These are phyloP conservation scores for Theristicus caerulescens DNA, from an alignment of 2,113 vertebrate genomes.

Conservation along the genomic window DNA sequence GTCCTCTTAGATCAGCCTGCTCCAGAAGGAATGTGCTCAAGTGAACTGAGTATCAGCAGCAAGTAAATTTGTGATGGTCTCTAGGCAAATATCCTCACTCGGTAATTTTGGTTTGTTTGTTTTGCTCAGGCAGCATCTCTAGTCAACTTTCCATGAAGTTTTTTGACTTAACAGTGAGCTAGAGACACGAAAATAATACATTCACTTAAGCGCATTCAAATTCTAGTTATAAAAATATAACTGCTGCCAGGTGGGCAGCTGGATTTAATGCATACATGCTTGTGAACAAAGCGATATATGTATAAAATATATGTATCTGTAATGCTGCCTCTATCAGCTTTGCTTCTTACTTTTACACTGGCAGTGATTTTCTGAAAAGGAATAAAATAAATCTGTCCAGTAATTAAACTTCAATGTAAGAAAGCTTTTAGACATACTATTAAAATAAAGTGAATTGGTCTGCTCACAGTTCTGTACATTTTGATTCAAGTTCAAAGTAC, in stretches of 20 bases:
- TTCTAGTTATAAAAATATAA: slow-evolving; percentile 2
- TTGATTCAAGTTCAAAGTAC: neutral
- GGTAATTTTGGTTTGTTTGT: neutral
- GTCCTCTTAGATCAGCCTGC: neutral
- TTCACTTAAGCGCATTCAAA: neutral
- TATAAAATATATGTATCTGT: neutral
- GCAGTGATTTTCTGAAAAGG: neutral
- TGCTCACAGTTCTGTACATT: neutral
- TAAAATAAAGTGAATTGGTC: neutral
- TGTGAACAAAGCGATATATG: neutral
- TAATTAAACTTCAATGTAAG: neutral
- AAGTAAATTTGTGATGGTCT: neutral
- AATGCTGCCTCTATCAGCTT: neutral
- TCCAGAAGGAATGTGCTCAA: neutral
- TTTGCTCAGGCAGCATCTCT: neutral
- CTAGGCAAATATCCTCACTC: neutral
- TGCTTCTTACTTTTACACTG: neutral
- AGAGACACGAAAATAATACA: neutral
- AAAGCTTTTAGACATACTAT: neutral
- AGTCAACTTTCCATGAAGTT: neutral
- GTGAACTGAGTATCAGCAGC: neutral
- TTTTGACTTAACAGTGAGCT: neutral
- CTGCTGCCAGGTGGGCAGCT: neutral
- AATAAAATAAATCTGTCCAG: neutral
- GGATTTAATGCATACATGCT: neutral